These are phyloP conservation scores for Eupithecia inturbata DNA, from an alignment of 2,888 invertebrate genomes.

Conservation along the genomic window DNA sequence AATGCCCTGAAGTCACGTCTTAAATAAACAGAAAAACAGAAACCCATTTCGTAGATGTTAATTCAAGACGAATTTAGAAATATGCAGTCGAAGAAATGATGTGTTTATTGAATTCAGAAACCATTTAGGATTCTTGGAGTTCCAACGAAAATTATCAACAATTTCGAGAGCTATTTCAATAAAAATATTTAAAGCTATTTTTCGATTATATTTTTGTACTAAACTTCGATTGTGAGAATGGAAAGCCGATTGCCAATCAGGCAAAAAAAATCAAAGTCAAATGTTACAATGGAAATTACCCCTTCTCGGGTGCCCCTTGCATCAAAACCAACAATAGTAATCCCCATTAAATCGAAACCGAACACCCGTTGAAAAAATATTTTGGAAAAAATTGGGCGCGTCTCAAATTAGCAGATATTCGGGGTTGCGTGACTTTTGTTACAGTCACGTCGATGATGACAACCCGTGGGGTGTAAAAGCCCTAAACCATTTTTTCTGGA, in stretches of 20 bases:
- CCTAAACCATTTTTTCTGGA: conserved; percentile 66
- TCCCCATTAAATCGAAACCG: conserved; percentile 76
- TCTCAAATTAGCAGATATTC: conserved; percentile 61
- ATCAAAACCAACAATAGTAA: conserved; percentile 60
- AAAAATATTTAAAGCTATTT: neutral
- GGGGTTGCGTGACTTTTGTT: conserved; percentile 73
- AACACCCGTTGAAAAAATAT: conserved; percentile 63
- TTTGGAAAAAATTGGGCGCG: conserved; percentile 51
- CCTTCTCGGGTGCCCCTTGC: conserved; percentile 53
- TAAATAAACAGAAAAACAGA: conserved; percentile 57
- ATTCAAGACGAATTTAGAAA: conserved; percentile 66
- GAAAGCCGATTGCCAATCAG: conserved; percentile 18
- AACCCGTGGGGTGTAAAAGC: conserved; percentile 63
- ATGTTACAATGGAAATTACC: conserved; percentile 53
- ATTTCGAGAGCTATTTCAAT: neutral
- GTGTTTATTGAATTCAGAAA: conserved; percentile 48
- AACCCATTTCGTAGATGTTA: conserved; percentile 60
- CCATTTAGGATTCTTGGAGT: conserved; percentile 32
- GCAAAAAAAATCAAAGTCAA: conserved; percentile 18
- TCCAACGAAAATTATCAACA: neutral
- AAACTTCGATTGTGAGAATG: neutral
- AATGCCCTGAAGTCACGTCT: conserved; percentile 52
- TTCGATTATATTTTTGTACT: neutral
- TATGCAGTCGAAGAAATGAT: conserved; percentile 52
- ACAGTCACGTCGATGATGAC: conserved; percentile 61